Conservation (phyloP, 1,140 invertebrate genomes). For the Solen grandis region DNA sequence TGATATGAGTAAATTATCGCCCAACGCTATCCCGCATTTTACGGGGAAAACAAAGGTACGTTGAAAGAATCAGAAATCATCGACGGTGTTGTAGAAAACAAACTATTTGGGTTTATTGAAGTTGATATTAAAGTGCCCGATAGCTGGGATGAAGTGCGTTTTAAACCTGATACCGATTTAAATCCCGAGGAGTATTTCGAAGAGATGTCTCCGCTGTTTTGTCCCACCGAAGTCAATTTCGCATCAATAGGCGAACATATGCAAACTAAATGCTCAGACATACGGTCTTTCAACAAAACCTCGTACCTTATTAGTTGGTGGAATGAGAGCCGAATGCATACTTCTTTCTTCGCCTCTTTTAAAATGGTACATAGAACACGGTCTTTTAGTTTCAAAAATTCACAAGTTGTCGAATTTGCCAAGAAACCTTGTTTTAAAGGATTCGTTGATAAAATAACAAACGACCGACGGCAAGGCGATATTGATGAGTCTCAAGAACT, state of each 20-base stretch:
- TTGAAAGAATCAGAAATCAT: conserved; percentile 3
- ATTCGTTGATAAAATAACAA: conserved; percentile 19
- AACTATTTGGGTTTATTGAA: conserved; percentile 34
- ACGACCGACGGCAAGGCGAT: conserved; percentile 35
- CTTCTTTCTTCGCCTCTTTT: conserved; percentile 21
- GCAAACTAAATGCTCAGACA: conserved; percentile 6
- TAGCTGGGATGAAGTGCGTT: conserved; percentile 40
- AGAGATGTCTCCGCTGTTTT: conserved; percentile 2
- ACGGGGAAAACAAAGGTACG: not conserved
- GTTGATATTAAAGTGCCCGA: too few species aligned
- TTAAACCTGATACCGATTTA: conserved; percentile 13
- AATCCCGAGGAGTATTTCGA: not conserved
- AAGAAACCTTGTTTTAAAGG: conserved; percentile 27
- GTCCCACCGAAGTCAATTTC: conserved; percentile 3
- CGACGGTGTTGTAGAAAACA: not conserved
- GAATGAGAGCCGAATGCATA: conserved; percentile 18
- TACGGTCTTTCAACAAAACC: too few species aligned
- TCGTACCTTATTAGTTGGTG: not conserved
- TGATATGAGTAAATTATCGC: not conserved
- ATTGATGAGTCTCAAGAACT: conserved; percentile 9
- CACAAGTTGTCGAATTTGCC: conserved; percentile 35
- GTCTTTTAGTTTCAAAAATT: conserved; percentile 9
- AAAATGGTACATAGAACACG: conserved; percentile 28
- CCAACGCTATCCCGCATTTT: not conserved
- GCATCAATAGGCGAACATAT: too few species aligned